Percentiles rank a stretch among this genome's conserved stretches.
phyloP scores from a whole-genome alignment of 2,888 invertebrate genomes.

The Prosapia bicincta region DNA sequence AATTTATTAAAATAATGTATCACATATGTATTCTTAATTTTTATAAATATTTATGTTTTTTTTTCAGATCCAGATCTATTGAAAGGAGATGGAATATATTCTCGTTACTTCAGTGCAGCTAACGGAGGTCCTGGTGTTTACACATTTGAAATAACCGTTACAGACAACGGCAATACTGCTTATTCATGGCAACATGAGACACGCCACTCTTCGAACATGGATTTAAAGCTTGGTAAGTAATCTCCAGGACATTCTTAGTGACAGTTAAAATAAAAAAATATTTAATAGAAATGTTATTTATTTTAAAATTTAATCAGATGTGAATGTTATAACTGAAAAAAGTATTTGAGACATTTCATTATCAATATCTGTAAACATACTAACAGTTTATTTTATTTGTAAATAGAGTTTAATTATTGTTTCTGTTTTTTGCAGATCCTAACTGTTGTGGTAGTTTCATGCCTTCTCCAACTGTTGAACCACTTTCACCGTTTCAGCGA shows the following conservation, averaged over 20 bases:
- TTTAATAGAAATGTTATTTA: too few species aligned
- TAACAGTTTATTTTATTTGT: too few species aligned
- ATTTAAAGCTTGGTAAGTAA: constrained; percentile 26
- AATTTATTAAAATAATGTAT: too few species aligned
- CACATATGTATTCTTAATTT: too few species aligned
- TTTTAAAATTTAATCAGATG: too few species aligned
- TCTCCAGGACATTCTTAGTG: too few species aligned
- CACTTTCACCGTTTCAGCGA: constrained; percentile 52
- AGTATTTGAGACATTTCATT: too few species aligned
- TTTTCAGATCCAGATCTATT: constrained; percentile 59
- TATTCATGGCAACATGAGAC: constrained; percentile 48
- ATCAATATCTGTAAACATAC: too few species aligned
- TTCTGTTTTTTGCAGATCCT: constrained; percentile 45
- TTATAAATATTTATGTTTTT: too few species aligned
- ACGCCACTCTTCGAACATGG: constrained; percentile 12
- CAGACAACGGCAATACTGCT: constrained; percentile 55
- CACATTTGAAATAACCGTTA: constrained; percentile 51
- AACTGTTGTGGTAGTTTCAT: constrained; percentile 55
- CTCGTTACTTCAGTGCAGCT: constrained; percentile 56
- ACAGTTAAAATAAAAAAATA: too few species aligned
- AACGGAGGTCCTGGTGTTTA: constrained; percentile 49
- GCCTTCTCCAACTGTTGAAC: constrained; percentile 49
- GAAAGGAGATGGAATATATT: constrained; percentile 62
- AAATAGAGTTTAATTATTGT: too few species aligned
- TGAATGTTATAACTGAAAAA: too few species aligned